Evolutionary conservation across 2,797 vertebrate species (phyloP), one percentile per base, ranked within the genome.

Genomic region (Eupleurogrammus muticus): DNA sequence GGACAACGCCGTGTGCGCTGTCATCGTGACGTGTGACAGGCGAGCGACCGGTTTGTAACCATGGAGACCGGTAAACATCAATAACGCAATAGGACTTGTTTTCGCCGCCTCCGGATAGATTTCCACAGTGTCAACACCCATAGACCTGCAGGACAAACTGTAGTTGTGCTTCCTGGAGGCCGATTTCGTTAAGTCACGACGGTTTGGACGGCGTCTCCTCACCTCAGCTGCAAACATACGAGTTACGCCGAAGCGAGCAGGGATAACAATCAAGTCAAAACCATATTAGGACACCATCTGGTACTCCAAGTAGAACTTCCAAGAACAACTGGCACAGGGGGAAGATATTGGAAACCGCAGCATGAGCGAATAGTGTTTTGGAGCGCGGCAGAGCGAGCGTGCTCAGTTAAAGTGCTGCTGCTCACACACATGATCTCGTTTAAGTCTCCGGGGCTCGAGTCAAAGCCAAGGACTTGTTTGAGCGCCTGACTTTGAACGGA

Each of bases 201-300:
- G 44, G 56, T 74, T 70, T 68, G 50, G 66, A 52, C 38, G 5
- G 46, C 46, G 58, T 9, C 65, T 28, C 63, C 11, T 57, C 3
- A 66, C 68, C 47, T 50, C n/a, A 66, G 48, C 69, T 54, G 48
- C 46, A 73, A 68, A 81, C 44, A 44, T 17, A 62, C 49, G 5
- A 40, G 53, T 46, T 47, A 66, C 38, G 23, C 0, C 36, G 38
- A 71, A 77, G 56, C 35, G 35, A 77, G 64, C 36, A 34, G 50
- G 49, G 59, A 73, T 38, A 70, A 70, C 55, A 69, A 66, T 70
- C 44, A 24, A 55, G 55, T 59, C n/a, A 35, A 73, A 75, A 12
- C 66, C 83, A 80, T 84, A 87, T 87, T 80, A 84, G 79, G 79
- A 81, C 59, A 81, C 73, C 80, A 82, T 87, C 67, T 81, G 81